Evolutionary conservation across 2,113 vertebrate genomes (phyloP).

Genomic region (Junco hyemalis): DNA sequence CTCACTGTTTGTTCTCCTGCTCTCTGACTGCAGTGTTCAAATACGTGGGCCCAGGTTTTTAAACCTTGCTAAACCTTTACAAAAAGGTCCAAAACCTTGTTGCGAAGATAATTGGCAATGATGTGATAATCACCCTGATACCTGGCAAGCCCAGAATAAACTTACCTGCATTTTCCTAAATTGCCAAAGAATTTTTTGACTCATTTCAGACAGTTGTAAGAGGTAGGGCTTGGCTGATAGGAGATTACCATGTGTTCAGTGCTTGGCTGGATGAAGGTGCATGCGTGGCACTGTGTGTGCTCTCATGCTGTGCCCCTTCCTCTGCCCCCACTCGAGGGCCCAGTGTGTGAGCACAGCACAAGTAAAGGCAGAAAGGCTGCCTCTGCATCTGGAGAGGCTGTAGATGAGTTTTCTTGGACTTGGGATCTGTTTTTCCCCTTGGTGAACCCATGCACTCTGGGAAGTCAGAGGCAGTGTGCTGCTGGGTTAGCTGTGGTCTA

Average conservation of each 20-base stretch:
- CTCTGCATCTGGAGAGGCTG: neutral
- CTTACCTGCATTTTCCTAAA: neutral
- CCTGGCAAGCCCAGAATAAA: neutral
- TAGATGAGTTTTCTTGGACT: no score
- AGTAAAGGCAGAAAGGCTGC: accelerated
- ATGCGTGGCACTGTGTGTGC: accelerated
- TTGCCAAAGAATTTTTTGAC: neutral
- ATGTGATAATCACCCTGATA: accelerated
- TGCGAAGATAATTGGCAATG: neutral
- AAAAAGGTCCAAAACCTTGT: neutral
- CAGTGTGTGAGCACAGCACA: accelerated
- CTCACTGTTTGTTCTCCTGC: neutral
- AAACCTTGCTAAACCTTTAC: neutral
- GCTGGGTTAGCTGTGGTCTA: neutral
- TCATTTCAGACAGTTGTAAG: accelerated
- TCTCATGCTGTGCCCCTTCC: accelerated
- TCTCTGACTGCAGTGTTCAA: neutral
- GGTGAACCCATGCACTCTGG: accelerated
- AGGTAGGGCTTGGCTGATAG: neutral
- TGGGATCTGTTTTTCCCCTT: neutral
- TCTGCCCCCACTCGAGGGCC: accelerated
- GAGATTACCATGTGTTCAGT: accelerated
- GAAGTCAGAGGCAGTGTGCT: accelerated
- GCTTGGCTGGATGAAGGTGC: neutral
- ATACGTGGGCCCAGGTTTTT: neutral